Conservation (phyloP, 2,888 invertebrate genomes). For the Imbricaverruca yamaguchii region DNA sequence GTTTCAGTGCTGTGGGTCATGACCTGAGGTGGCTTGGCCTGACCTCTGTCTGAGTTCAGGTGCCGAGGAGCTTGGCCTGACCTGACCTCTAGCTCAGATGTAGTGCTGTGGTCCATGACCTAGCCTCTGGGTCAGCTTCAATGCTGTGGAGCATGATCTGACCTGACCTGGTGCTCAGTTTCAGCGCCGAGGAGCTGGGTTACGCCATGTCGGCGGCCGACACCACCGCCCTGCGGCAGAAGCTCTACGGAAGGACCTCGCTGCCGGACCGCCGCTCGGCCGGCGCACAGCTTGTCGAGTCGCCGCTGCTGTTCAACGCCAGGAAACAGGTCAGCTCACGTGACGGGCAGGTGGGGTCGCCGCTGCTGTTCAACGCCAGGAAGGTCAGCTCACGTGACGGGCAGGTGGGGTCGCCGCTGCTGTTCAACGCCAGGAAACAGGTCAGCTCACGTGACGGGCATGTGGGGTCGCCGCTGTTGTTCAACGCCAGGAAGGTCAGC, state of each 20-base stretch:
- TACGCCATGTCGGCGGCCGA: not conserved
- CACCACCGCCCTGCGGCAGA: conserved; percentile 34
- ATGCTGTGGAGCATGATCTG: not conserved
- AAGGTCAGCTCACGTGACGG: not conserved
- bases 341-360: conserved; percentile 38
- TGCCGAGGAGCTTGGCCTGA: too few species aligned
- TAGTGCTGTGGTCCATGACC: too few species aligned
- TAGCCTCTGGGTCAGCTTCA: not conserved
- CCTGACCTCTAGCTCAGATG: too few species aligned
- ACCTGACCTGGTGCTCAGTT: not conserved
- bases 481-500: not conserved
- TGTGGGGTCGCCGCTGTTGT: conserved; percentile 42
- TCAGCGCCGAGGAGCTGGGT: conserved; percentile 17
- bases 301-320: conserved; percentile 42
- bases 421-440: not conserved
- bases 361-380: conserved; percentile 36
- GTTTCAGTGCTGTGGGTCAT: too few species aligned
- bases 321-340: not conserved
- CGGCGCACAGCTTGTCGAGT: not conserved
- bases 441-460: too few species aligned
- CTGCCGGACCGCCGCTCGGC: conserved; percentile 9
- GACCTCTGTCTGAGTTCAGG: too few species aligned
- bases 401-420: conserved; percentile 42
- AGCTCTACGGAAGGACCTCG: conserved; percentile 39
- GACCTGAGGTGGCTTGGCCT: too few species aligned